These are phyloP conservation scores for Formica exsecta DNA, from an alignment of 1,140 invertebrate genomes.

Conservation along the genomic window DNA sequence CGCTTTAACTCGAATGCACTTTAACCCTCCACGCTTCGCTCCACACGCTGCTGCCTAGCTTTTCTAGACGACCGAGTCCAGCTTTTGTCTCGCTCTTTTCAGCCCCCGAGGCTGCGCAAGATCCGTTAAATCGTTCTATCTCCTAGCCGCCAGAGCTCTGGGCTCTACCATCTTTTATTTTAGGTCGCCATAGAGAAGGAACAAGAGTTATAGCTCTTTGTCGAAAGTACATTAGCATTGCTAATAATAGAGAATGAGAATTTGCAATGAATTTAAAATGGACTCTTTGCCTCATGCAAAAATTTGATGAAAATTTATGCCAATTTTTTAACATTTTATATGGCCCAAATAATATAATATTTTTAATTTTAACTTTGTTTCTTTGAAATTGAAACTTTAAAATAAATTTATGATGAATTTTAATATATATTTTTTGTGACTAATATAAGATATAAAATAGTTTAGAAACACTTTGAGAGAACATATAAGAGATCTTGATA, in stretches of 20 bases:
- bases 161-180: conserved; percentile 37
- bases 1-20: conserved; percentile 62
- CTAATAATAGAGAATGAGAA: conserved; percentile 16
- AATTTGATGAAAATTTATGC: conserved; percentile 14
- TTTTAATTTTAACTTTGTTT: background rate
- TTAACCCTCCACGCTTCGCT: conserved; percentile 21
- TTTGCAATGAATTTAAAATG: background rate
- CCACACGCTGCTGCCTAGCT: conserved; percentile 27
- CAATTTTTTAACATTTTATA: background rate
- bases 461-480: no score
- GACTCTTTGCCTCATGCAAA: background rate
- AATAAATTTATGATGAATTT: background rate
- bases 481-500: no score
- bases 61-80: conserved; percentile 34
- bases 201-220: conserved; percentile 27
- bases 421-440: background rate
- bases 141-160: conserved; percentile 18
- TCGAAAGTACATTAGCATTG: conserved; percentile 34
- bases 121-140: conserved; percentile 61
- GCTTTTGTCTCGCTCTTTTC: conserved; percentile 60
- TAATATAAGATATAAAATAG: background rate
- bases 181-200: background rate
- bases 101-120: conserved; percentile 35
- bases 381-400: background rate
- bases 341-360: background rate